A percentile compares a stretch with the other conserved stretches of the same genome.
Evolutionary conservation across 2,797 vertebrate genomes (phyloP).

Genomic region (Poecilia wingei): DNA sequence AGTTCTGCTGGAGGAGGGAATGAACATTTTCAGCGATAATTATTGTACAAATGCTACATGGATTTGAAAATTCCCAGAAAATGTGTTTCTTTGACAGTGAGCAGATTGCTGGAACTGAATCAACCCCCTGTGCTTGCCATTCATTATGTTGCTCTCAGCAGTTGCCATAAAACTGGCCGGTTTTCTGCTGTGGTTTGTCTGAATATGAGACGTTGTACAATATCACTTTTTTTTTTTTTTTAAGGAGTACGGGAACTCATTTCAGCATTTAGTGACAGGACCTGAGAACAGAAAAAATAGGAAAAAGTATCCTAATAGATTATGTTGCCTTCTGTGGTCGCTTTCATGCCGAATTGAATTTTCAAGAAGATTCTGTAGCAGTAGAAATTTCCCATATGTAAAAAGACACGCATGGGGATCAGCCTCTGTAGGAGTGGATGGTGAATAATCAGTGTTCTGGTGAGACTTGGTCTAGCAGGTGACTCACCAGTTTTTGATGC

Average conservation of each 20-base stretch:
- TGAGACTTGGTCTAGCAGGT: slow-evolving; percentile 31
- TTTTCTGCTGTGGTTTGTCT: slow-evolving; percentile 31
- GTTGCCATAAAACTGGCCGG: slow-evolving; percentile 53
- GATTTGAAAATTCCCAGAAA: slow-evolving; percentile 68
- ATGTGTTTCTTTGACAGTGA: slow-evolving; percentile 55
- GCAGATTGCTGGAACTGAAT: slow-evolving; percentile 61
- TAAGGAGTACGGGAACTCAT: slow-evolving; percentile 35
- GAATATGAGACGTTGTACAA: slow-evolving; percentile 53
- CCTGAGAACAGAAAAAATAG: slow-evolving; percentile 9
- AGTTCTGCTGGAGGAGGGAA: slow-evolving; percentile 44
- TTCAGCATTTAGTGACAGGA: slow-evolving; percentile 17
- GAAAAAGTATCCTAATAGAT: slow-evolving; percentile 4
- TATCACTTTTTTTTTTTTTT: slow-evolving; percentile 12
- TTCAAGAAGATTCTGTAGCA: slow-evolving; percentile 9
- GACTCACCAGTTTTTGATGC: slow-evolving; percentile 48
- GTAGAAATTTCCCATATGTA: background rate
- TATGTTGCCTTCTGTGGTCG: slow-evolving; percentile 12
- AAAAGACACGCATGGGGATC: background rate
- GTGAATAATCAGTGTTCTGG: slow-evolving; percentile 10
- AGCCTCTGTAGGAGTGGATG: slow-evolving; percentile 24
- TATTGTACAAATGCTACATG: slow-evolving; percentile 42
- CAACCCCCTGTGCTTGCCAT: slow-evolving; percentile 57
- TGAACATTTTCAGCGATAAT: slow-evolving; percentile 43
- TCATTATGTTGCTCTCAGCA: slow-evolving; percentile 54
- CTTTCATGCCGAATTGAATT: slow-evolving; percentile 14